These are phyloP conservation scores for Rhagonycha fulva DNA, from an alignment of 2,888 invertebrate species.

Conservation along the genomic window DNA sequence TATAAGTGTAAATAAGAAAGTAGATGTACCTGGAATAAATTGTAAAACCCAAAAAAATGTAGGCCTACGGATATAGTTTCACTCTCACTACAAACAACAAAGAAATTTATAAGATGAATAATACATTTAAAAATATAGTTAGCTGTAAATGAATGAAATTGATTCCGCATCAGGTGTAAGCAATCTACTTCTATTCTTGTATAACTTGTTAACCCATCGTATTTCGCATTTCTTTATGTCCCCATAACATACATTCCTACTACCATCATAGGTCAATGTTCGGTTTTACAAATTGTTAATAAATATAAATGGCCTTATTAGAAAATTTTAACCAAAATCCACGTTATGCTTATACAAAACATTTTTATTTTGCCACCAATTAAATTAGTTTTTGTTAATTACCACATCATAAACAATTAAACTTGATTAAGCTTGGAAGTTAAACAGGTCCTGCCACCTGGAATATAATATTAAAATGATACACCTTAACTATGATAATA, in stretches of 20 bases:
- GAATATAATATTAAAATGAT: no score
- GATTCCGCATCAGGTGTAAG: neutral
- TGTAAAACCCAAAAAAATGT: constrained; percentile 8
- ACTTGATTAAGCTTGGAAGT: no score
- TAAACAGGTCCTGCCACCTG: no score
- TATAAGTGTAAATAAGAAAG: neutral
- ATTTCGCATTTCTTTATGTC: constrained; percentile 14
- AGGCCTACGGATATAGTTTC: constrained; percentile 14
- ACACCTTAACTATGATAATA: no score
- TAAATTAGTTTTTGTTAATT: neutral
- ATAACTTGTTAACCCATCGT: neutral
- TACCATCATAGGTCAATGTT: constrained; percentile 23
- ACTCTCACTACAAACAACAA: constrained; percentile 8
- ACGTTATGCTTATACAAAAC: neutral
- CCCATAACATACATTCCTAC: constrained; percentile 25
- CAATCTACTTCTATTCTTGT: neutral
- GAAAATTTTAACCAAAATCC: neutral
- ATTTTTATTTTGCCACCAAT: no score
- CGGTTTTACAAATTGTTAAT: neutral
- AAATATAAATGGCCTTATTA: neutral
- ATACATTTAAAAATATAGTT: neutral
- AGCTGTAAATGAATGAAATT: neutral
- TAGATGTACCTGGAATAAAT: neutral
- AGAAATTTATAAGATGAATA: constrained; percentile 1
- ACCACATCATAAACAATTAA: neutral